Base-by-base conservation (phyloP, 2,888 invertebrate genomes). In the Napeogenes inachia region DNA sequence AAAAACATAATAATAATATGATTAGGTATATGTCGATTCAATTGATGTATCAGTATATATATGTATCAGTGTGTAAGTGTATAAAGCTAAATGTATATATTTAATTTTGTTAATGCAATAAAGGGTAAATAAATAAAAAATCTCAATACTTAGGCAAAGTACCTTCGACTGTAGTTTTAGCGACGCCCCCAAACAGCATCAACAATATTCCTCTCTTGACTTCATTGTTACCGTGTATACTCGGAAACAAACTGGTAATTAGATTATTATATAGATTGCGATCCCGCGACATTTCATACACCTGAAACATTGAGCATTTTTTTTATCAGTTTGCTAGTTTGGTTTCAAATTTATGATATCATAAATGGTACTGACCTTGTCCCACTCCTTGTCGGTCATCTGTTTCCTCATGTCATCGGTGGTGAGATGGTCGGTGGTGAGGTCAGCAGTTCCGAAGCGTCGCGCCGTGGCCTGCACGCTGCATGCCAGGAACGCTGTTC, bases 281-380 rank as follows among this genome's bases (percentile, higher is more conserved):
- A 80, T 99, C 99, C 60, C 95, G 93, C n/a, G 97, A 97, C 99
- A 99, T 99, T 76, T 97, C 96, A 75, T 97, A 98, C 62, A 99
- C 94, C 91, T 91, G 66, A 5, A 73, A 64, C 50, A n/a, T 13
- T 30, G 10, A 21, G 21, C 21, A 21, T 21, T 21, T 21, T 21
- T n/a, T 21, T 21, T 21, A 47, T 47, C n/a, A 13, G n/a, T 10
- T 45, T 47, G 6, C 3, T 47, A 13, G 13, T 13, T 46, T 13
- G n/a, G 13, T 46, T 46, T 12, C 46, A 47, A 13, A n/a, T n/a
- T n/a, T 47, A 5, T 30, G 30, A 50, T 50, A 21, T 21, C 4
- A 8, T 35, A 50, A 30, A 10, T 10, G 21, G 6, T 50, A 8
- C 2, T 10, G 70, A 90, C 92, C 87, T 96, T 97, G 75, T 97